These are phyloP conservation scores for Scolopax bukidnonensis DNA, from an alignment of 2,797 vertebrate species.

Conservation along the genomic window DNA sequence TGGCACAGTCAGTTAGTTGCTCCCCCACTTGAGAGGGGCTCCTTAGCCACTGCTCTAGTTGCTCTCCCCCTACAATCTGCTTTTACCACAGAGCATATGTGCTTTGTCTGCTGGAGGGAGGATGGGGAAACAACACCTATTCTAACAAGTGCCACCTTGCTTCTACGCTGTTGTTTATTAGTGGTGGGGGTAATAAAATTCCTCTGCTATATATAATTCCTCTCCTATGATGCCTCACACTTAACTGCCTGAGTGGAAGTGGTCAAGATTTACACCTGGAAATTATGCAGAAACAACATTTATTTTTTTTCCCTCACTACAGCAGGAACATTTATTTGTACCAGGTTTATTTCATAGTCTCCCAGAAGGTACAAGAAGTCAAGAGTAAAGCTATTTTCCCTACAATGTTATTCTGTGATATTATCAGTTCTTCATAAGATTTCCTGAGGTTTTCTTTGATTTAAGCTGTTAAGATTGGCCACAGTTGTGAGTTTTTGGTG, in stretches of 20 bases:
- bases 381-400: not conserved
- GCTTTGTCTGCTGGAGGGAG: not conserved
- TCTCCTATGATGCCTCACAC: not conserved
- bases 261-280: conserved; percentile 3
- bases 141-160: not conserved
- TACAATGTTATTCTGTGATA: not conserved
- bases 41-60: not conserved
- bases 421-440: not conserved
- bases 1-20: not conserved
- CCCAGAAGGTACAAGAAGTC: not conserved
- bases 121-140: not conserved
- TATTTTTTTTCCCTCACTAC: not conserved
- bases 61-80: not conserved
- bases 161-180: not conserved
- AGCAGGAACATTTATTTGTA: not conserved
- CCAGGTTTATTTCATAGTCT: not conserved
- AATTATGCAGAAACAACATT: not conserved
- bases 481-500: not conserved
- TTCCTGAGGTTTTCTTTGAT: not conserved
- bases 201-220: not conserved
- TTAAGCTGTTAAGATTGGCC: not conserved
- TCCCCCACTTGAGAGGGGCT: not conserved
- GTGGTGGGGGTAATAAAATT: not conserved
- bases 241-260: not conserved
- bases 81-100: not conserved